These are phyloP conservation scores for Lucinisca nassula DNA, from an alignment of 2,888 invertebrate species.

Conservation along the genomic window DNA sequence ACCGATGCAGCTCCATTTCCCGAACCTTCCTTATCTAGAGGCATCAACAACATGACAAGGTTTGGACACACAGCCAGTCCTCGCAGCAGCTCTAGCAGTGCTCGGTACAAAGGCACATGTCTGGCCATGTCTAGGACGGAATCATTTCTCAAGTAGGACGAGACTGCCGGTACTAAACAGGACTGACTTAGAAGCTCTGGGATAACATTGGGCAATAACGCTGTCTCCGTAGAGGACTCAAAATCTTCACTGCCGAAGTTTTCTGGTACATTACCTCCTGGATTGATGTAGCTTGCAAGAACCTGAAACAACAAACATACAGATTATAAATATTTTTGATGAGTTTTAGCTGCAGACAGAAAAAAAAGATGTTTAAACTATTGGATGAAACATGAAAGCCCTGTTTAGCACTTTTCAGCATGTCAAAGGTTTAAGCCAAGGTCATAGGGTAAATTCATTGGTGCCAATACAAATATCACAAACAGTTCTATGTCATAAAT, in stretches of 20 bases:
- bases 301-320: constrained; percentile 91
- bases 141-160: constrained; percentile 97
- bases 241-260: constrained; percentile 72
- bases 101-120: constrained; percentile 97
- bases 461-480: too few relatives aligned
- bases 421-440: too few relatives aligned
- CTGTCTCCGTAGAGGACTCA: constrained; percentile 69
- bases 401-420: too few relatives aligned
- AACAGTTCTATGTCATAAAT: too few relatives aligned
- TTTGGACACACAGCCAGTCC: constrained; percentile 90
- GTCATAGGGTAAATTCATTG: too few relatives aligned
- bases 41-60: constrained; percentile 91
- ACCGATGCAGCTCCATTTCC: constrained; percentile 89
- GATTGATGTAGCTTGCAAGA: constrained; percentile 95
- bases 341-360: too few relatives aligned
- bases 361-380: too few relatives aligned
- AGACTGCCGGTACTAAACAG: constrained; percentile 95
- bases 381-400: too few relatives aligned
- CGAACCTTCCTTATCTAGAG: constrained; percentile 88
- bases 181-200: constrained; percentile 94
- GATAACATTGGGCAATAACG: constrained; percentile 90
- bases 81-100: constrained; percentile 93
- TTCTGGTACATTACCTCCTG: constrained; percentile 88
- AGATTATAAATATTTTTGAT: too few relatives aligned
- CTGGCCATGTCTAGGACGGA: constrained; percentile 99